A percentile compares a stretch with the other conserved stretches of the same genome.
Conservation (phyloP, 2,113 vertebrate species). For the Machaerirhynchus nigripectus region DNA sequence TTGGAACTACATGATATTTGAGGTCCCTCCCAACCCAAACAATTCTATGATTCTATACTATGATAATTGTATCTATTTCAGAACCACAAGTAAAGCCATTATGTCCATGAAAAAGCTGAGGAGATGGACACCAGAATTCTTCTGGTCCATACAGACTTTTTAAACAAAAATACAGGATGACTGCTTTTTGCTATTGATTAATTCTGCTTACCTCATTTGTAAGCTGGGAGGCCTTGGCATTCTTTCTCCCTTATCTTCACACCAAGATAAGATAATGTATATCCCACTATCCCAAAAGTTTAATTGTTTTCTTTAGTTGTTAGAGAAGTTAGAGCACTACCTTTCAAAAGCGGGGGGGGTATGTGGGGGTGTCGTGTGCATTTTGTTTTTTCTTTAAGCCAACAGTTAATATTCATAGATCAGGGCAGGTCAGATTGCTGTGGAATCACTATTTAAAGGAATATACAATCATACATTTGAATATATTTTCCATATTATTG, state of each 20-base stretch:
- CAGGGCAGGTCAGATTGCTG: not conserved
- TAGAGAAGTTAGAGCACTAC: not conserved
- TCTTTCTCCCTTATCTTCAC: not conserved
- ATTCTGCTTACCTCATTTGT: not conserved
- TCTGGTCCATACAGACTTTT: not conserved
- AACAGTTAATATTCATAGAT: not conserved
- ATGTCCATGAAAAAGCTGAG: not conserved
- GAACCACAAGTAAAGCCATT: not conserved
- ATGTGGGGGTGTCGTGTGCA: no score
- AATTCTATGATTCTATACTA: not conserved
- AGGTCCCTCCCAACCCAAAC: not conserved
- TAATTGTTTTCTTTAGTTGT: not conserved
- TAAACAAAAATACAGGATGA: not conserved
- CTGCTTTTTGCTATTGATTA: not conserved
- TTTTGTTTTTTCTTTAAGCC: not conserved
- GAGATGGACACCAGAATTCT: not conserved
- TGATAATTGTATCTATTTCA: not conserved
- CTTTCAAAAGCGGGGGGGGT: not conserved
- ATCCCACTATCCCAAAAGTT: not conserved
- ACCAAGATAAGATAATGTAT: not conserved
- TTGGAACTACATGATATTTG: not conserved
- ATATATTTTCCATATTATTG: not conserved
- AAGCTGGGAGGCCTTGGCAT: not conserved
- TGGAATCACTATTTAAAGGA: not conserved
- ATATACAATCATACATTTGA: not conserved